Base-by-base conservation (phyloP, 2,797 vertebrate genomes). In the Alcedo atthis region DNA sequence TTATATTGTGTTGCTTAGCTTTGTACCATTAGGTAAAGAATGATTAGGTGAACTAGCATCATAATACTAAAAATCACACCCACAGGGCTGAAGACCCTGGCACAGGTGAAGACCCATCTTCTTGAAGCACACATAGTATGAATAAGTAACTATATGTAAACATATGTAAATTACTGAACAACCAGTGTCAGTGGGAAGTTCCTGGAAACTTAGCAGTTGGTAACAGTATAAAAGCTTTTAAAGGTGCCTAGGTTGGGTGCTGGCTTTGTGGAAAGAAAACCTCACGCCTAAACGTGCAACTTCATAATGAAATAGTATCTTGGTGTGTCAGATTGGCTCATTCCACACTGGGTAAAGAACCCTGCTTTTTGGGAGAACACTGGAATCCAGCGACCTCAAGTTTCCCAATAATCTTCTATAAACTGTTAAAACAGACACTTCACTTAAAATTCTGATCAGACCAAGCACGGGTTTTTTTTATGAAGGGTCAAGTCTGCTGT, bases 381-480 rank as follows among this genome's bases (percentile, higher is more conserved):
- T 25, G 48, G 48, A 49, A 40, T 21, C 76, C 81, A 54, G 51
- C 28, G 3, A 26, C 67, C 66, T 24, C 32, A 7, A 0, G 4
- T 4, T 19, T 28, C 5, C 1, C 1, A 22, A 2, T 22, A 4
- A 10, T 24, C n/a, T 11, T 3, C 4, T 30, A n/a, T 5, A 5
- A 8, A 6, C 24, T 2, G 30, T 6, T 28, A 12, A 14, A 0
- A 6, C 6, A 10, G 8, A 2, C 3, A 6, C 40, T 19, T 7
- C 4, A 6, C 33, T 19, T 7, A 4, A 19, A 7, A 4, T 8
- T 12, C 24, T 15, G 20, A 3, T 1, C 17, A n/a, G 10, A 6
- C 15, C 8, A 1, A 32, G 66, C 0, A 0, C n/a, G 1, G 3
- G 1, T 0, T 1, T 1, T 17, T 2, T 1, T 7, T 0, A 18